Conservation (phyloP, 1,140 invertebrate species). For the Eumaeus atala region DNA sequence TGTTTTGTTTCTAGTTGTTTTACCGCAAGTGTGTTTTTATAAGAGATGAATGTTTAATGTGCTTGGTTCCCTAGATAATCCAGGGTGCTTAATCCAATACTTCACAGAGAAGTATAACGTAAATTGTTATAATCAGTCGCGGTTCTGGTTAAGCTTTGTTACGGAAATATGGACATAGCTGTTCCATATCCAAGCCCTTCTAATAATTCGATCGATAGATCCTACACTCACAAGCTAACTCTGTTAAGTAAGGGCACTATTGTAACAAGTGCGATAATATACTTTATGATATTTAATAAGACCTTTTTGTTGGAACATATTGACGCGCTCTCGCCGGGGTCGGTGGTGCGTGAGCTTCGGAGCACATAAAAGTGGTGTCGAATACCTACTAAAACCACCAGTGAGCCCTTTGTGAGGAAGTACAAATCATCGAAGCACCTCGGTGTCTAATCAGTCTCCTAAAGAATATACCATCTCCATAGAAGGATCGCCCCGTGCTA, state of each 20-base stretch:
- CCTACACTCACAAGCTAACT: conserved; percentile 6
- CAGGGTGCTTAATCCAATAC: neutral
- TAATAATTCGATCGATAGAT: conserved; percentile 2
- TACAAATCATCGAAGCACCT: no score
- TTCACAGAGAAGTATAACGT: no score
- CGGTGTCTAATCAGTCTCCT: no score
- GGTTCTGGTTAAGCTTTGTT: neutral
- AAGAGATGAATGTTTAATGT: conserved; percentile 5
- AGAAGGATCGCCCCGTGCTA: no score
- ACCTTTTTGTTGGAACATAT: neutral
- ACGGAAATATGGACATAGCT: neutral
- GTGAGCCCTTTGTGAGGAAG: no score
- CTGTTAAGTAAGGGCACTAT: neutral
- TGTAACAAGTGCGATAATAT: conserved; percentile 5
- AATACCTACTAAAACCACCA: no score
- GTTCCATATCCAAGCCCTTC: conserved; percentile 2
- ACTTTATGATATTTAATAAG: neutral
- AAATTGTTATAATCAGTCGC: no score
- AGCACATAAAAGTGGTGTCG: no score
- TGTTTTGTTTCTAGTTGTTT: conserved; percentile 21
- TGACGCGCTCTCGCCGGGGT: no score
- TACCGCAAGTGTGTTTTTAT: conserved; percentile 9
- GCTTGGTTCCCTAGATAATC: neutral
- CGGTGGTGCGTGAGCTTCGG: no score
- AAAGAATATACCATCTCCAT: no score